Evolutionary conservation across 2,113 vertebrate genomes (phyloP).

Genomic region (Alouatta palliata): DNA sequence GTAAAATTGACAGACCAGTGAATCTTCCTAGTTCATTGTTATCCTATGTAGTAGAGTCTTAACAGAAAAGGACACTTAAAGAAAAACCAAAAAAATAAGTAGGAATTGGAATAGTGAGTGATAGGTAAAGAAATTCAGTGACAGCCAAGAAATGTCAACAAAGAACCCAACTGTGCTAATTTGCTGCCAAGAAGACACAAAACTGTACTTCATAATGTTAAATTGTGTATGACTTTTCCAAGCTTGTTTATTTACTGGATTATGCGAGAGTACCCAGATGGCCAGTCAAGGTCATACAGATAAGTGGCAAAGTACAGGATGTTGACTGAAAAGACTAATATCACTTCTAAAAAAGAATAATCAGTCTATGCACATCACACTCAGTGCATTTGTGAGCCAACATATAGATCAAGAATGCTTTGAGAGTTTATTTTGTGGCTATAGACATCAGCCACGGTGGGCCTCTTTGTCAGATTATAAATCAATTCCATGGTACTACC

Average conservation of each 20-base stretch:
- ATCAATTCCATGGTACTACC: neutral
- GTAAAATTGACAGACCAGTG: neutral
- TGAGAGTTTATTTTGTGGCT: neutral
- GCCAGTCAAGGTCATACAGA: neutral
- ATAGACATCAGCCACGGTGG: neutral
- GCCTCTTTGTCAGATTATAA: neutral
- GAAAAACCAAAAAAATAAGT: neutral
- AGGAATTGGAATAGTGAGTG: neutral
- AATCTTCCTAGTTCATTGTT: neutral
- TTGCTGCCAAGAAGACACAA: neutral
- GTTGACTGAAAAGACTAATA: neutral
- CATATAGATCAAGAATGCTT: neutral
- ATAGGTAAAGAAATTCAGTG: neutral
- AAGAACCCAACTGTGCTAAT: neutral
- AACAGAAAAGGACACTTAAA: neutral
- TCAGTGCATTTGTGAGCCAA: neutral
- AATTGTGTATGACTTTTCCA: neutral
- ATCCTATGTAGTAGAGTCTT: neutral
- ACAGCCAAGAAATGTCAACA: neutral
- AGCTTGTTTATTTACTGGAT: neutral
- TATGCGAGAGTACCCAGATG: neutral
- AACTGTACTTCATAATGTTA: neutral
- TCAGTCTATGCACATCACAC: neutral
- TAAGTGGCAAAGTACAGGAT: neutral
- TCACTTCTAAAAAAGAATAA: neutral